phyloP scores from a whole-genome alignment of 1,140 invertebrate species.

The Lutraria rhynchaena region DNA sequence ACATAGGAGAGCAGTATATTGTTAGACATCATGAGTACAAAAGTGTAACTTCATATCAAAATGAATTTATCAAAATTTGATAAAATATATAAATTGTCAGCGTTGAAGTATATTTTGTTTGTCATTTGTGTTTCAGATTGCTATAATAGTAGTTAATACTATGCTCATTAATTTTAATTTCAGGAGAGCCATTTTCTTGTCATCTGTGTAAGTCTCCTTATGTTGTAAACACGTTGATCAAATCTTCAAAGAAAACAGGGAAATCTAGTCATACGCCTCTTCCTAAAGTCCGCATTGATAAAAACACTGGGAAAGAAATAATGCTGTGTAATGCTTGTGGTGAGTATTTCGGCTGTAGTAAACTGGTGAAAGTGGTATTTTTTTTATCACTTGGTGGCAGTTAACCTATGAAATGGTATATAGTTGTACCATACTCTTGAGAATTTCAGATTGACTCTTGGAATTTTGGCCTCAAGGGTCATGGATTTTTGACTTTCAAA shows the following conservation, averaged over 20 bases:
- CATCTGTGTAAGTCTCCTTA: slow-evolving; percentile 60
- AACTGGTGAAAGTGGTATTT: no score
- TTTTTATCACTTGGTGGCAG: no score
- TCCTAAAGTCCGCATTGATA: slow-evolving; percentile 60
- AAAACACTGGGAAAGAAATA: slow-evolving; percentile 55
- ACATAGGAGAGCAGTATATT: no score
- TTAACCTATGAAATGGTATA: no score
- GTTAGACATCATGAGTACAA: not conserved
- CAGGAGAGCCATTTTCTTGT: slow-evolving; percentile 60
- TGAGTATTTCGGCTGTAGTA: no score
- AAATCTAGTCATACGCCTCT: slow-evolving; percentile 56
- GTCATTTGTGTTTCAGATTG: not conserved
- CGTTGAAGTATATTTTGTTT: not conserved
- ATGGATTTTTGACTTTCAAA: no score
- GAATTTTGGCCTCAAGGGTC: no score
- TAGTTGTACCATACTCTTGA: no score
- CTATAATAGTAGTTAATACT: not conserved
- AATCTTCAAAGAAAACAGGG: slow-evolving; percentile 9
- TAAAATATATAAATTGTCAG: not conserved
- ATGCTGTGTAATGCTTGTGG: slow-evolving; percentile 71
- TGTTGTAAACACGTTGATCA: slow-evolving; percentile 54
- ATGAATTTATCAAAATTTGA: no score
- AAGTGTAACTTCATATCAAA: not conserved
- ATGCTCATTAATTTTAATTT: not conserved
- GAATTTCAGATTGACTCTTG: no score